Evolutionary conservation across 92 coral and sea anemone species (phyloP), one percentile per base, ranked within the genome.

Genomic region (Diadumene lineata): DNA sequence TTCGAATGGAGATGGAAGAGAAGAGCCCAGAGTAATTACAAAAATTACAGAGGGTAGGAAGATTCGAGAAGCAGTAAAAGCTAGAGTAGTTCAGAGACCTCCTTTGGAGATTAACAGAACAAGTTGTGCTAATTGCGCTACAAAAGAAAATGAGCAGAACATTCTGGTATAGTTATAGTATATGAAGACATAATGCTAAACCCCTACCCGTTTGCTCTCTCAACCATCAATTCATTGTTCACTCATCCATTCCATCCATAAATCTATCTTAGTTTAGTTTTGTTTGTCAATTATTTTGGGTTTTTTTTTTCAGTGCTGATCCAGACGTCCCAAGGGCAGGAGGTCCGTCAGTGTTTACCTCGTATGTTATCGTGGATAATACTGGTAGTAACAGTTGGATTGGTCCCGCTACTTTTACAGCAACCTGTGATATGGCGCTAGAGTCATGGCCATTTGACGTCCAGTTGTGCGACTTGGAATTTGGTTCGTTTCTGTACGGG

Each of bases 361-460:
- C 92, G 7, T 57, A 75, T 24, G 80, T 88, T 17, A 32, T 34
- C 0, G 89, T 79, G 15, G 32, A 34, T 0, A 6, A 68, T 60
- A 23, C 26, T 7, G 92, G 92, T 7, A 21, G 0, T 1, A 68
- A 79, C 34, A 29, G 31, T 28, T 88, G 92, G 89, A 60, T 73
- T n/a, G 80, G 86, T 7, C 89, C 92, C 1, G 89, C 92, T 8
- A 84, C 86, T 18, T 88, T 88, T 62, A 88, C 73, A 18, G 82
- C 73, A 57, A 79, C 53, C 28, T 88, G 92, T 34, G 69, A 76
- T 25, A 64, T 88, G 71, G 23, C 56, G 15, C 24, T 88, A 7
- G 29, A 66, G 18, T 15, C 69, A 26, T 88, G 92, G 92, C 92
- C 92, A 1, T 88, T 88, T 72, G 92, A 88, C 65, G 46, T 31